Percentiles rank a stretch among this genome's conserved stretches.
These are phyloP conservation scores for Etheostoma perlongum DNA, from an alignment of 2,797 vertebrate species.

Conservation along the genomic window DNA sequence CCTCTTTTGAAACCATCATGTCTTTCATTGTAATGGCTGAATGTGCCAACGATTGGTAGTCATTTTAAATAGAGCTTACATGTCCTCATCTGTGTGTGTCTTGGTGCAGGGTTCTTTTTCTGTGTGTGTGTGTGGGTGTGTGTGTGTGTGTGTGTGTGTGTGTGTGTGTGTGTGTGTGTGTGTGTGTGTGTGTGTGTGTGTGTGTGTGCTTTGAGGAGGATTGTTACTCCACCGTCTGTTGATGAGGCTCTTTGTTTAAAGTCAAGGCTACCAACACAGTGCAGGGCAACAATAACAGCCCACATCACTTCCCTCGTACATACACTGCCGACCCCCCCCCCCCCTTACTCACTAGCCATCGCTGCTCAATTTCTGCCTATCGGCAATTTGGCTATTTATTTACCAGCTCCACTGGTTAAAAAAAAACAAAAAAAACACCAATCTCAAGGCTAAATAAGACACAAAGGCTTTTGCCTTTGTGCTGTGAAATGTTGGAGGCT, in stretches of 20 bases:
- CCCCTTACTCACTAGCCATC: slow-evolving; percentile 23
- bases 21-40: slow-evolving; percentile 36
- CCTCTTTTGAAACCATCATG: slow-evolving; percentile 18
- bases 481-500: slow-evolving; percentile 34
- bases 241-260: slow-evolving; percentile 49
- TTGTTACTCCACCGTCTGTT: slow-evolving; percentile 29
- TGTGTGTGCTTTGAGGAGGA: slow-evolving; percentile 5
- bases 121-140: background rate
- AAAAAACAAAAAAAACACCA: background rate
- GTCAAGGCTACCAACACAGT: slow-evolving; percentile 40
- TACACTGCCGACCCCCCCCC: background rate
- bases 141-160: slow-evolving; percentile 12
- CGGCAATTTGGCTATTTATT: slow-evolving; percentile 42
- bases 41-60: background rate
- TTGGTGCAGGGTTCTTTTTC: no score
- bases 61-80: slow-evolving; percentile 5
- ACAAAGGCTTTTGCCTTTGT: slow-evolving; percentile 21
- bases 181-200: background rate
- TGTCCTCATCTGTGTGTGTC: background rate
- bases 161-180: background rate
- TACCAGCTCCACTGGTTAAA: slow-evolving; percentile 6
- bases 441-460: slow-evolving; percentile 39
- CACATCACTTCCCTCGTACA: slow-evolving; percentile 23
- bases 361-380: slow-evolving; percentile 24
- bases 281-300: slow-evolving; percentile 11